Conservation (phyloP, 2,113 vertebrate genomes). For the Gracilinanus agilis region DNA sequence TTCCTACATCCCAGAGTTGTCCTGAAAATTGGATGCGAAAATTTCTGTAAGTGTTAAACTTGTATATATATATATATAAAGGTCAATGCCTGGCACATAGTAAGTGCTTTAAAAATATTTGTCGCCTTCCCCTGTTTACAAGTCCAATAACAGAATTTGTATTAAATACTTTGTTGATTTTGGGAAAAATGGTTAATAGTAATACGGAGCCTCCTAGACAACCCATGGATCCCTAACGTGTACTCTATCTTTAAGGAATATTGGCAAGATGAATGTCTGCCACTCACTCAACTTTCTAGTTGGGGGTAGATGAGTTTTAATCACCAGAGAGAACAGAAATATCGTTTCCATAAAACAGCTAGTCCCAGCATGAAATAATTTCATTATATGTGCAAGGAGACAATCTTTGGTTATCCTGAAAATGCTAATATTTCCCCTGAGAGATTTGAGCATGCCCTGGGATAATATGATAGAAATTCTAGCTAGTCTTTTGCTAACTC, state of each 20-base stretch:
- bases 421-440: neutral
- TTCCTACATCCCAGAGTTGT: neutral
- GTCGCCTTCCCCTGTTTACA: neutral
- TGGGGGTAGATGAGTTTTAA: neutral
- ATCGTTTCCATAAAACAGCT: slow-evolving; percentile 4
- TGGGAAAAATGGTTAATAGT: neutral
- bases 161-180: neutral
- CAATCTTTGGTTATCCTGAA: neutral
- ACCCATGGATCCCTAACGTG: neutral
- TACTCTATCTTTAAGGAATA: neutral
- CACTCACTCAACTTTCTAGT: neutral
- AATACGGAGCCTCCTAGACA: neutral
- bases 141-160: neutral
- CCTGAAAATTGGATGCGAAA: neutral
- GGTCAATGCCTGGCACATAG: neutral
- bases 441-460: neutral
- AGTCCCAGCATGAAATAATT: neutral
- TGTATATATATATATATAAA: too few species aligned
- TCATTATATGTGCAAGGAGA: slow-evolving; percentile 24
- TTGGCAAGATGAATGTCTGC: neutral
- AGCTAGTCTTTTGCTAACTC: neutral
- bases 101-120: neutral
- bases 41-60: too few species aligned
- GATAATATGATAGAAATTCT: neutral
- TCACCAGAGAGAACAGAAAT: neutral